A percentile compares a stretch with the other conserved stretches of the same genome.
Conservation (phyloP, 2,888 invertebrate genomes). For the Eupithecia subfuscata region DNA sequence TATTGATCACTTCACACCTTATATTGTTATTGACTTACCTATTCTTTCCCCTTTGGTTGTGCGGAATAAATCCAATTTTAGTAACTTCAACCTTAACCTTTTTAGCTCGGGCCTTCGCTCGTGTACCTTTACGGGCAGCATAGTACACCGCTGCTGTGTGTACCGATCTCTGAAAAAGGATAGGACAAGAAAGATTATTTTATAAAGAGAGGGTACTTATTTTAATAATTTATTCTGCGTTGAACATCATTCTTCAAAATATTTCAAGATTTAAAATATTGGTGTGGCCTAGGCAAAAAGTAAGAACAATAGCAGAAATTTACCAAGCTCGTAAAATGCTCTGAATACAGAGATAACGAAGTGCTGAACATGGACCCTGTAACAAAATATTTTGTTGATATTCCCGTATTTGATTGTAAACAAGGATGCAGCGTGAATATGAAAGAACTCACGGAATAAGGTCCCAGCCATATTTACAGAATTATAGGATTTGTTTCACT, state of each 20-base stretch:
- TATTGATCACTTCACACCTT: no score
- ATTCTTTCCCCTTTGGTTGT: conserved; percentile 85
- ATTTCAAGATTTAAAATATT: neutral
- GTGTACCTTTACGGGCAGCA: conserved; percentile 93
- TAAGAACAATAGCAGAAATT: conserved; percentile 44
- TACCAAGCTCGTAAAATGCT: conserved; percentile 63
- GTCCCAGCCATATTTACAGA: conserved; percentile 61
- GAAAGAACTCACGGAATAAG: conserved; percentile 66
- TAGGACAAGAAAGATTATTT: neutral
- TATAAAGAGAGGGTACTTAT: neutral
- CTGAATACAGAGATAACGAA: conserved; percentile 60
- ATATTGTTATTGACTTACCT: conserved; percentile 44
- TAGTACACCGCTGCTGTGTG: conserved; percentile 85
- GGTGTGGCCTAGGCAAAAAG: neutral
- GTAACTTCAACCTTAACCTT: conserved; percentile 90
- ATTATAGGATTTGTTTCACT: neutral
- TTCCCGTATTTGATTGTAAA: neutral
- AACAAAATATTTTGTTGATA: conserved; percentile 45
- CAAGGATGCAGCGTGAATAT: neutral
- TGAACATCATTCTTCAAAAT: neutral
- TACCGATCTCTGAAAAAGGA: conserved; percentile 73
- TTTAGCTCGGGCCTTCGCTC: conserved; percentile 89
- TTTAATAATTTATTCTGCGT: neutral
- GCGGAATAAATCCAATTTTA: conserved; percentile 90
- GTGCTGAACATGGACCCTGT: conserved; percentile 68